Evolutionary conservation across 2,797 vertebrate species (phyloP).

Genomic region (Mormyrops boulengeri): DNA sequence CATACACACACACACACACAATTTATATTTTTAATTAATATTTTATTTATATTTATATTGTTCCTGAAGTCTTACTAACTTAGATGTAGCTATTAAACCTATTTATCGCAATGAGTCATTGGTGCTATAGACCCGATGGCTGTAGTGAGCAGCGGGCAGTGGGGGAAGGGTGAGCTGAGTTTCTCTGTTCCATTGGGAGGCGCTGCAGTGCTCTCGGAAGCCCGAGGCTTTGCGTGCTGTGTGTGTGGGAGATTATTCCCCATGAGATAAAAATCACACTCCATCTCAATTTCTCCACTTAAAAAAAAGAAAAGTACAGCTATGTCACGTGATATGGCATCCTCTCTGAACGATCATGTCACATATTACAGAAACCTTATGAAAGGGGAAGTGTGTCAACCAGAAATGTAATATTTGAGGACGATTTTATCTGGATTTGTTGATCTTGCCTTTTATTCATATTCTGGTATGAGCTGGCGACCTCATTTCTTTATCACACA

Average conservation of each 20-base stretch:
- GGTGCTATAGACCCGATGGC: neutral
- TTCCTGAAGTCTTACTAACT: neutral
- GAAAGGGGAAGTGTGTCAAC: neutral
- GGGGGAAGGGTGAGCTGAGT: constrained; percentile 6
- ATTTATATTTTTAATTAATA: neutral
- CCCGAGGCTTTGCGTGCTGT: neutral
- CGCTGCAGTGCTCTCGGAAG: neutral
- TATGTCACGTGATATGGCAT: neutral
- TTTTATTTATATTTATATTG: neutral
- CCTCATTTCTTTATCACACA: neutral
- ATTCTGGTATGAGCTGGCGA: neutral
- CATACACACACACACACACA: neutral
- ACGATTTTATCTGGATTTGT: neutral
- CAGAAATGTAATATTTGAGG: neutral
- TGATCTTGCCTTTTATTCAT: neutral
- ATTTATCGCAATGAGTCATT: neutral
- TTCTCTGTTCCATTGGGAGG: constrained; percentile 11
- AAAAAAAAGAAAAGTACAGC: neutral
- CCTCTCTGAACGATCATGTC: neutral
- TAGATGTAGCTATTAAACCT: neutral
- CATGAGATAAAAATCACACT: neutral
- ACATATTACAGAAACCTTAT: constrained; percentile 13
- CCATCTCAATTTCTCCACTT: constrained; percentile 1
- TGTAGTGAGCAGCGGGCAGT: neutral
- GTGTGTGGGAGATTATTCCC: neutral